A percentile compares a stretch with the other conserved stretches of the same genome.
Conservation (phyloP, 2,888 invertebrate species). For the Stramonita haemastoma region DNA sequence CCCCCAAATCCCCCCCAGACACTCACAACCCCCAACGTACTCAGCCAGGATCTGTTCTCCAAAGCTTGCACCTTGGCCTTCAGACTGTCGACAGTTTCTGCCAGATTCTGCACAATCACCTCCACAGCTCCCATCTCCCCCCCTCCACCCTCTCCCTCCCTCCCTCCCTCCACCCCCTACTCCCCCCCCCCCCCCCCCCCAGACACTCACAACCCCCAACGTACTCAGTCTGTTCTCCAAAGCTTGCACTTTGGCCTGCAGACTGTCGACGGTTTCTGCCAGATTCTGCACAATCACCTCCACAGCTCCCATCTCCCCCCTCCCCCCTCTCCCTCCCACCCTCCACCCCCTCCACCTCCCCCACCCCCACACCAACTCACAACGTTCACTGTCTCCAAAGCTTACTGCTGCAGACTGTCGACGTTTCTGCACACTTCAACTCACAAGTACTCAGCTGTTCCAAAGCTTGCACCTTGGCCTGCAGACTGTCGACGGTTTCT, state of each 20-base stretch:
- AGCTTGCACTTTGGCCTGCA: neutral
- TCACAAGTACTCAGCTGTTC: conserved; percentile 11
- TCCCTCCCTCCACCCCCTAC: no score
- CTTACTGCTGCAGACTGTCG: neutral
- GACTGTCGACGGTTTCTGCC: neutral
- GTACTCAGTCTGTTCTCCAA: conserved; percentile 11
- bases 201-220: neutral
- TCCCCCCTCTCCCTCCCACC: no score
- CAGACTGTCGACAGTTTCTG: neutral
- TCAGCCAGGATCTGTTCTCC: neutral
- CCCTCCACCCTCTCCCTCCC: neutral
- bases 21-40: no score
- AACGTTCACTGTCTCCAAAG: neutral
- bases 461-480: neutral
- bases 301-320: neutral
- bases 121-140: neutral
- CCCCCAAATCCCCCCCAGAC: no score
- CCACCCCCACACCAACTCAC: neutral
- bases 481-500: neutral
- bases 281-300: neutral
- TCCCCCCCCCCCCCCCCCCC: neutral
- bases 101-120: neutral
- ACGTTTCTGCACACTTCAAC: neutral
- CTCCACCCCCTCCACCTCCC: no score
- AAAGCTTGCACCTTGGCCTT: neutral